Base-by-base conservation (phyloP, 2,888 invertebrate species). In the Drymonia ruficornis region DNA sequence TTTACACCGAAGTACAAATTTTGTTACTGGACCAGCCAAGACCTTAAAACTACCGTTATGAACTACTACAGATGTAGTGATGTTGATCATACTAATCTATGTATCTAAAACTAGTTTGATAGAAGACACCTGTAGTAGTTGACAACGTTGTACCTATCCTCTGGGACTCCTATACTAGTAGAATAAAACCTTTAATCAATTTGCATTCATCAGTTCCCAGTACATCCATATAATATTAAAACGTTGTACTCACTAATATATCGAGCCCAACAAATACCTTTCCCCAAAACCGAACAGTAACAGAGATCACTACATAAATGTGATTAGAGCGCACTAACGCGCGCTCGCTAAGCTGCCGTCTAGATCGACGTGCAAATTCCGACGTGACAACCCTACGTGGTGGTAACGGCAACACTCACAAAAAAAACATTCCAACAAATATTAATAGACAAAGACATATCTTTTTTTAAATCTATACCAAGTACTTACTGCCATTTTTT, bases 11-110 rank as follows among this genome's bases (percentile, higher is more conserved):
- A 61, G 62, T 69, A 69, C 60, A 67, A 66, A 67, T 61, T 65
- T 70, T 54, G 61, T 73, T 70, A 77, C 74, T 80, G 80, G 80
- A 78, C 80, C 80, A 78, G 76, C 77, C 80, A 78, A 66, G 61
- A 70, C 70, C 72, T 70, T 71, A 70, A 71, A 72, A 62, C 70
- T 78, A 80, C 36, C 61, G 61, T 64, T 77, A 68, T 68, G 61
- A 59, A 70, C 66, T 61, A 65, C 70, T 54, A 61, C 11, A 44
- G n/a, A n/a, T 8, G 44, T 16, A 31, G 3, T 15, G 3, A n/a
- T 15, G 38, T 38, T 40, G 40, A n/a, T 16, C 15, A 40, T 16
- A 40, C 16, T 16, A 16, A 7, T 7, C n/a, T 48, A 12, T 11
- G 13, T 2, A n/a, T 36, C 4, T 9, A 9, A 9, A 5, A 4